Percentiles rank a stretch among this genome's conserved stretches.
Conservation (phyloP, 2,888 invertebrate species). For the Hypomecis atomaria region DNA sequence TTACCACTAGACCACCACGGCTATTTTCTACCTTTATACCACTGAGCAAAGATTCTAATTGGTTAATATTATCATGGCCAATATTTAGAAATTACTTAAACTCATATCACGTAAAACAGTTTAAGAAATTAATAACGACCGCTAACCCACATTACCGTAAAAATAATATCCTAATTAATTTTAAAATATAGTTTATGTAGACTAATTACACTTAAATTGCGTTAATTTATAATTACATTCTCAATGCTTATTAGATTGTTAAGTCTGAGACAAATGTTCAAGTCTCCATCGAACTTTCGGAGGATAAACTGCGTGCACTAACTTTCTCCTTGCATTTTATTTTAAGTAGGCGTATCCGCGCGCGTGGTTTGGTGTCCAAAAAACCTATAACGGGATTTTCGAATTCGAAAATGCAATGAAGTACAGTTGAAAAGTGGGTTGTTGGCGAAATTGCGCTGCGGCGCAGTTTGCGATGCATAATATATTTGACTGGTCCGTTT, state of each 20-base stretch:
- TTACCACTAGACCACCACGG: too few species aligned
- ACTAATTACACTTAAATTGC: neutral
- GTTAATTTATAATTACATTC: neutral
- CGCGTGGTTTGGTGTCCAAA: neutral
- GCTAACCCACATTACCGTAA: too few species aligned
- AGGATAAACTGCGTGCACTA: neutral
- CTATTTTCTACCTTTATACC: too few species aligned
- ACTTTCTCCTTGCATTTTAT: conserved; percentile 13
- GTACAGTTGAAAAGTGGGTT: neutral
- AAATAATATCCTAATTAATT: neutral
- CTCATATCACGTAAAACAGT: too few species aligned
- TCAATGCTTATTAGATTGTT: conserved; percentile 1
- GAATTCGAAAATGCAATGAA: conserved; percentile 5
- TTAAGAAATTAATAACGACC: too few species aligned
- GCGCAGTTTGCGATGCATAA: too few species aligned
- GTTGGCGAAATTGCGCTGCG: neutral
- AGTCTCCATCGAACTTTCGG: neutral
- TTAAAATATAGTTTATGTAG: neutral
- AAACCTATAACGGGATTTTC: conserved; percentile 16
- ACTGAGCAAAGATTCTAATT: too few species aligned
- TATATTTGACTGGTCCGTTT: too few species aligned
- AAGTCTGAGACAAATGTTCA: neutral
- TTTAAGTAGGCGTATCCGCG: conserved; percentile 4
- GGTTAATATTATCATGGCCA: too few species aligned
- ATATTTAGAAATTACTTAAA: too few species aligned